phyloP scores from a whole-genome alignment of 2,113 vertebrate genomes.

The Acanthisitta chloris region DNA sequence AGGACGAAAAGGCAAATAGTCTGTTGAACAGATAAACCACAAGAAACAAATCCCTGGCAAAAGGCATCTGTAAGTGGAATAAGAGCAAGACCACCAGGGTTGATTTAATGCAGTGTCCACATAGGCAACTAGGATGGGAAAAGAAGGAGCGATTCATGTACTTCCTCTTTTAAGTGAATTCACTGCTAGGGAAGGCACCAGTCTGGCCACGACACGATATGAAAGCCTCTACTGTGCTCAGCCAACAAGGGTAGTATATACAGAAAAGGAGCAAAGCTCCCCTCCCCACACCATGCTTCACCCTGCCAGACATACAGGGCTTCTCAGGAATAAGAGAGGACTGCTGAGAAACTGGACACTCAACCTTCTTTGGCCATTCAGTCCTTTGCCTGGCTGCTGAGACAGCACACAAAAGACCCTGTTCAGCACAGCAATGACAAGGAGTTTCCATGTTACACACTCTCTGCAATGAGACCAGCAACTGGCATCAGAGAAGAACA shows the following conservation, averaged over 20 bases:
- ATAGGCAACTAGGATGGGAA: not conserved
- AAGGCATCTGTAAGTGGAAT: not conserved
- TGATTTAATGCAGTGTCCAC: not conserved
- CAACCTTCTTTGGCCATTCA: not conserved
- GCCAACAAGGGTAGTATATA: not conserved
- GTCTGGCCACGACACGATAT: not conserved
- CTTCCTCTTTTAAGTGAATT: not conserved
- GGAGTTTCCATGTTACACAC: not conserved
- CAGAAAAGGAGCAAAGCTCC: not conserved
- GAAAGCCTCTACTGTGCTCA: constrained; percentile 42
- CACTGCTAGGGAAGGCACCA: not conserved
- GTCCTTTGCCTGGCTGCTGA: not conserved
- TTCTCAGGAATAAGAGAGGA: not conserved
- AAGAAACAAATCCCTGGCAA: not conserved
- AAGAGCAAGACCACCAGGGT: not conserved
- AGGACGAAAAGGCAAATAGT: not conserved
- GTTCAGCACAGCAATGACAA: not conserved
- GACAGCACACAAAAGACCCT: not conserved
- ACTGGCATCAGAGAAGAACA: not conserved
- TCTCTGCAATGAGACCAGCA: not conserved
- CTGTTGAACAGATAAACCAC: not conserved
- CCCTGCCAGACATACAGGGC: not conserved
- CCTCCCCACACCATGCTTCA: not conserved
- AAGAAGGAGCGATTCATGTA: constrained; percentile 34
- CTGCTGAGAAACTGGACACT: not conserved